Evolutionary conservation across 2,888 invertebrate genomes (phyloP).

Genomic region (Andrena flavipes): DNA sequence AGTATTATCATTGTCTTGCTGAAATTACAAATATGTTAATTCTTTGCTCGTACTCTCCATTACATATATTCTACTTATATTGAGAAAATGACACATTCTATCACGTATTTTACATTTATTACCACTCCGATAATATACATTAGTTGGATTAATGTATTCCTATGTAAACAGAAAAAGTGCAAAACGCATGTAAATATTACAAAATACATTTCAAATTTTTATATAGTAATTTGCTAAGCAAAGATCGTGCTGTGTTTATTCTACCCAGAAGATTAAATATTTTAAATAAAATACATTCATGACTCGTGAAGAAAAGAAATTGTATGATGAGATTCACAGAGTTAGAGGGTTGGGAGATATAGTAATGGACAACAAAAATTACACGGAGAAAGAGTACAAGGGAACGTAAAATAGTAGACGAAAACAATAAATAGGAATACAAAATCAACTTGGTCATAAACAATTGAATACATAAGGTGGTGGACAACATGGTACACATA

Average conservation of each 20-base stretch:
- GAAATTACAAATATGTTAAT: too few relatives aligned
- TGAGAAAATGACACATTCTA: too few relatives aligned
- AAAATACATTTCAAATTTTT: not conserved
- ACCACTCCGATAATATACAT: not conserved
- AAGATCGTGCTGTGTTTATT: not conserved
- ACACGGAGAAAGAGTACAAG: not conserved
- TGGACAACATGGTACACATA: constrained; percentile 57
- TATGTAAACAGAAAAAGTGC: not conserved
- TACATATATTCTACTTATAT: too few relatives aligned
- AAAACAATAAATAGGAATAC: not conserved
- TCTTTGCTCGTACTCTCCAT: too few relatives aligned
- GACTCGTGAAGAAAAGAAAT: too few relatives aligned
- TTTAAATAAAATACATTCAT: too few relatives aligned
- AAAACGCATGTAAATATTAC: constrained; percentile 1
- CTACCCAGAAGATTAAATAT: not conserved
- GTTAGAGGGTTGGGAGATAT: not conserved
- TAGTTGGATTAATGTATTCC: not conserved
- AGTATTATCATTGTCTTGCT: too few relatives aligned
- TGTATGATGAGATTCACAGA: not conserved
- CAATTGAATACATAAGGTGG: constrained; percentile 25
- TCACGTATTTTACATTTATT: too few relatives aligned
- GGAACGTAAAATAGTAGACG: not conserved
- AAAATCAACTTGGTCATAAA: constrained; percentile 13
- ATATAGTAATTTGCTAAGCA: not conserved
- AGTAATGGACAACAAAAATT: not conserved